Conservation (phyloP, 2,113 vertebrate species). For the Rattus norvegicus region DNA sequence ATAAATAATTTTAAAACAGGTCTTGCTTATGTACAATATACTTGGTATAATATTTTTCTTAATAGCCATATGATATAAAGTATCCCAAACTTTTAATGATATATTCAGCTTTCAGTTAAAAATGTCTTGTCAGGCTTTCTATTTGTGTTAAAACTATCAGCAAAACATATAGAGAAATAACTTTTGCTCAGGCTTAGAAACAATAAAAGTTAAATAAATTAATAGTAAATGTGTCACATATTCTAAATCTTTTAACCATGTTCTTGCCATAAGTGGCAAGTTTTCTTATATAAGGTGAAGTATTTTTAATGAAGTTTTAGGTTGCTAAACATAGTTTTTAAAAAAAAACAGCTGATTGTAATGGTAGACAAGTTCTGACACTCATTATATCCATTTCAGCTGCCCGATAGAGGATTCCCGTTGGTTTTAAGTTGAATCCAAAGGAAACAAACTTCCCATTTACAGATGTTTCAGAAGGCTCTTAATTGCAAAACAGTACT, state of each 20-base stretch:
- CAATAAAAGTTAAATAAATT: conserved; percentile 25
- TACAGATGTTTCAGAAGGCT: conserved; percentile 33
- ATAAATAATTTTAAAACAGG: conserved; percentile 48
- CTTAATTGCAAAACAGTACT: conserved; percentile 24
- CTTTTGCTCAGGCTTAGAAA: not conserved
- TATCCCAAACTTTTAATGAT: not conserved
- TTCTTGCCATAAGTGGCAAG: not conserved
- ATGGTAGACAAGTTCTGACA: not conserved
- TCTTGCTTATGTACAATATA: conserved; percentile 1
- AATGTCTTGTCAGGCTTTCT: not conserved
- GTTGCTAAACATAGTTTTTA: not conserved
- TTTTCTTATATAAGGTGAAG: not conserved
- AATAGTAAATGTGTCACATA: not conserved
- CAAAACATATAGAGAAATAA: not conserved
- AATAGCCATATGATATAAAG: not conserved
- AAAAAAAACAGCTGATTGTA: not conserved
- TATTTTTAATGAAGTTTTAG: conserved; percentile 18
- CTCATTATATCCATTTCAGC: not conserved
- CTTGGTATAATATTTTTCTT: not conserved
- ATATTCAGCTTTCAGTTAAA: conserved; percentile 33
- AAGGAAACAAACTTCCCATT: not conserved
- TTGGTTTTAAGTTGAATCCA: conserved; percentile 36
- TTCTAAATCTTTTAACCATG: not conserved
- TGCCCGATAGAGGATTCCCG: not conserved
- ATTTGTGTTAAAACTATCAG: not conserved